Evolutionary conservation across 2,113 vertebrate species (phyloP).

Genomic region (Clupea harengus): DNA sequence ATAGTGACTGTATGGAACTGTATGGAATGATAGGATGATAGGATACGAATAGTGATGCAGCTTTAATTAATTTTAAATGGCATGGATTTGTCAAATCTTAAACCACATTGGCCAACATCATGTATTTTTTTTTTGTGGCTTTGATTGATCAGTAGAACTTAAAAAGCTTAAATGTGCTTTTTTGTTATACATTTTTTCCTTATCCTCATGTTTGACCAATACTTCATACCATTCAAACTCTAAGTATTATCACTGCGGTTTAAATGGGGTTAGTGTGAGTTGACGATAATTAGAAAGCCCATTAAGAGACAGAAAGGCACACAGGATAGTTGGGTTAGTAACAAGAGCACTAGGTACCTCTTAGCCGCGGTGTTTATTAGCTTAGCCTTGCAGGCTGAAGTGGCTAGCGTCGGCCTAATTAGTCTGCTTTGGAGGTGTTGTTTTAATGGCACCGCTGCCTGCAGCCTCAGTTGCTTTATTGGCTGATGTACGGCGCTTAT

Average conservation of each 20-base stretch:
- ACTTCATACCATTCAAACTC: background rate
- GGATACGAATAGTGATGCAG: no score
- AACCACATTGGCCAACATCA: no score
- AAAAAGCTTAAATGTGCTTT: background rate
- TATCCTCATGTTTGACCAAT: background rate
- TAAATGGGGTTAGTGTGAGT: background rate
- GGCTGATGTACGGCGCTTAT: slow-evolving; percentile 34
- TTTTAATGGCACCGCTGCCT: background rate
- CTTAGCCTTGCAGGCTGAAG: background rate
- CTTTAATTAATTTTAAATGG: no score
- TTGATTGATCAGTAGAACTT: background rate
- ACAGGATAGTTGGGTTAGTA: background rate
- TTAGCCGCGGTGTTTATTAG: slow-evolving; percentile 1
- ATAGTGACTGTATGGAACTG: no score
- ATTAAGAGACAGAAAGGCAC: background rate
- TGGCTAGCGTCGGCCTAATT: background rate
- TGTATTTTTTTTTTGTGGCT: background rate
- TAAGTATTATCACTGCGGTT: background rate
- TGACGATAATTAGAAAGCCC: background rate
- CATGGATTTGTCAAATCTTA: no score
- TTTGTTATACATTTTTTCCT: background rate
- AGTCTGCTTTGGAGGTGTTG: background rate
- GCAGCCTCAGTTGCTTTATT: slow-evolving; percentile 33
- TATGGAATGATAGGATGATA: no score
- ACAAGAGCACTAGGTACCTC: background rate